Evolutionary conservation across 53 echinoderm and acorn worm genomes (phyloP), one percentile per base, ranked within the genome.

Genomic region (Crossaster papposus): DNA sequence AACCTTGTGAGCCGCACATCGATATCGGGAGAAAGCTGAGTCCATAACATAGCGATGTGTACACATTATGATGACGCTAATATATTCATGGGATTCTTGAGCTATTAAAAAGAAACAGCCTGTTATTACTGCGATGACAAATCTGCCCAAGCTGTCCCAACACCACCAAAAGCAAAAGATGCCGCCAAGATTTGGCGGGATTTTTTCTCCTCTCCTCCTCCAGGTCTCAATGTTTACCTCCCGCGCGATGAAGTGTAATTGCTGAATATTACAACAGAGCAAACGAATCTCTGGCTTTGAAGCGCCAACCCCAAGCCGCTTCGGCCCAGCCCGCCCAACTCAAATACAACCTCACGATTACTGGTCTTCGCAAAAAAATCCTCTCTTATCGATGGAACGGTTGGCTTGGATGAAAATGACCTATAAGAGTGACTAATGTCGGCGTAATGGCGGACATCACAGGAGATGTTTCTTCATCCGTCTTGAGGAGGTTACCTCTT

Each of bases 71-170:
- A 85, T 72, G 72, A 51, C 34, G 29, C 33, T 85, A 85, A 85
- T 85, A 53, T 85, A 85, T 85, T 85, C 85, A 85, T 84, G 85
- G 73, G 73, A 32, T 20, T 65, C 14, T 44, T 3, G 72, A 33
- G 14, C 51, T 20, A 20, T 51, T 30, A 32, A 23, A 15, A 31
- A 62, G 22, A 72, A 51, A 15, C 51, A 85, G 18, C 54, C 58
- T 20, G 30, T 72, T 30, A 82, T 33, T 35, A 10, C 54, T 23
- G 32, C 35, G 24, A 68, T 68, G 82, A 58, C 58, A 58, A 64
- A 64, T 14, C 36, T 30, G n/a, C 3, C 14, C 38, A 84, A 85
- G 85, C 85, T 85, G 85, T 85, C 51, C 32, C 72, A 85, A 85
- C 58, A 85, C 37, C 65, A 70, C 51, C 52, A 4, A 51, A 44